A percentile compares a stretch with the other conserved stretches of the same genome.
Conservation (phyloP, 2,797 vertebrate species). For the Lophotriccus pileatus region DNA sequence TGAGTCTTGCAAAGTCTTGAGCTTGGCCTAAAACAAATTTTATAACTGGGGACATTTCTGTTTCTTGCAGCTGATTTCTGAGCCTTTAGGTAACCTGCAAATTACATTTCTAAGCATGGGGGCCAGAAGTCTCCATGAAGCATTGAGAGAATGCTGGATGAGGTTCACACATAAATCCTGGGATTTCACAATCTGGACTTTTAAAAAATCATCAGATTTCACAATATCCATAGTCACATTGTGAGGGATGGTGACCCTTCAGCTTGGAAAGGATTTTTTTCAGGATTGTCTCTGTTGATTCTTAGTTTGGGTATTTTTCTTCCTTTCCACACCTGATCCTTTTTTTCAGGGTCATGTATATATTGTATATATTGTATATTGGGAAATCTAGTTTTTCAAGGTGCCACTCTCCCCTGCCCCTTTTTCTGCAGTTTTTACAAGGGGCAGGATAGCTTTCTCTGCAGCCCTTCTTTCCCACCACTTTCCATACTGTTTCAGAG, state of each 20-base stretch:
- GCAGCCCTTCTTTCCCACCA: not conserved
- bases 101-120: not conserved
- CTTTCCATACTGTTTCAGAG: not conserved
- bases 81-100: not conserved
- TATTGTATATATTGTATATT: not conserved
- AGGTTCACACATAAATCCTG: not conserved
- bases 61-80: not conserved
- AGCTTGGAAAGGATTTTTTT: not conserved
- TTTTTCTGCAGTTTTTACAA: not conserved
- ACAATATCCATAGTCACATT: not conserved
- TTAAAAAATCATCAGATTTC: slow-evolving; percentile 39
- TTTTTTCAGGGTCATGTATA: not conserved
- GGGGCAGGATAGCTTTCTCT: not conserved
- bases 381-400: not conserved
- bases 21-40: not conserved
- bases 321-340: not conserved
- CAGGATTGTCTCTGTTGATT: not conserved
- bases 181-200: slow-evolving; percentile 29
- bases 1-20: not conserved
- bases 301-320: not conserved
- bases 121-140: not conserved
- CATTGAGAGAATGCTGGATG: not conserved
- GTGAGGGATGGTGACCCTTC: not conserved
- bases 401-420: not conserved
- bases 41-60: not conserved